Base-by-base conservation (phyloP, 2,113 vertebrate genomes). In the Upupa epops region DNA sequence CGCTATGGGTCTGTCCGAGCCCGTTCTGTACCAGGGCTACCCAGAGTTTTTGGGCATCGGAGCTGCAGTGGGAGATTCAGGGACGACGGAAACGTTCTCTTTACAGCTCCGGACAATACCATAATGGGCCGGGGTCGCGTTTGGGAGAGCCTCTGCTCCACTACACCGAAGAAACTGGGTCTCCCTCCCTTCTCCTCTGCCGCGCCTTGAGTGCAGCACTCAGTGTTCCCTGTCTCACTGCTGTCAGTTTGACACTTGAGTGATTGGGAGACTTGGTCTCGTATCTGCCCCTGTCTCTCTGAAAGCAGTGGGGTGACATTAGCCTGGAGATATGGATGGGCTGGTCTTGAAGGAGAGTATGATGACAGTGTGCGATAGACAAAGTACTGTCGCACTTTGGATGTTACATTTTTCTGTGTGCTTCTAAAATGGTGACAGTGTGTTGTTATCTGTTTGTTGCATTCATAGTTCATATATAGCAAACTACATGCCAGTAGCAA, bases 321-420 rank as follows among this genome's bases (percentile, higher is more conserved):
- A 13, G 32, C 15, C 36, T 31, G 56, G 18, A 69, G 15, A 22
- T 52, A 3, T 1, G 0, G 0, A 1, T 3, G 9, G n/a, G 24
- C 36, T 36, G 29, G 5, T 29, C 15, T 48, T 24, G 36, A 28
- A 76, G 60, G 22, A 48, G 51, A 37, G 17, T 11, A 29, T 10
- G 6, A 13, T 31, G 25, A 4, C 34, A 3, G 28, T 17, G 19
- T 36, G 1, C 48, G 22, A 5, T 46, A 29, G 65, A 4, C 26
- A 17, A 4, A 20, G 28, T 34, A 42, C 0, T 34, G 5, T 29
- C 8, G 0, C 40, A 3, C 28, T 63, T 40, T 5, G 31, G 17
- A 0, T 73, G 1, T 46, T 29, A 1, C 1, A 4, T 0, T 5
- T 4, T 58, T 11, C 19, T 10, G 20, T 4, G 8, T 34, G 32